phyloP scores from a whole-genome alignment of 2,113 vertebrate genomes.

The Taurulus bubalis region DNA sequence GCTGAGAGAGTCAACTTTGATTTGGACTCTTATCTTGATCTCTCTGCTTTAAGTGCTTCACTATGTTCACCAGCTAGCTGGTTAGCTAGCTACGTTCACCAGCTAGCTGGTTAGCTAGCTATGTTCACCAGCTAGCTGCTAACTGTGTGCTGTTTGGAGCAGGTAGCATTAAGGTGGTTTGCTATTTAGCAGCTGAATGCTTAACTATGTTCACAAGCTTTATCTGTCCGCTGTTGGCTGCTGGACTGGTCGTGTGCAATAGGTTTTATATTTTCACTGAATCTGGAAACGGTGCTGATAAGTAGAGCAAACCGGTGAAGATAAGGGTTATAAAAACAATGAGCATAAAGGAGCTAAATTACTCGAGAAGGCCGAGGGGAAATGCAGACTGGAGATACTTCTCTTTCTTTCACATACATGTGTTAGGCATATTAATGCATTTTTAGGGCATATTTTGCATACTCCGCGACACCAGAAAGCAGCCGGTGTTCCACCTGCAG shows the following conservation, averaged over 20 bases:
- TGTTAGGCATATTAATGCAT: background rate
- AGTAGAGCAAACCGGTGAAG: no score
- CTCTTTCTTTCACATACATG: background rate
- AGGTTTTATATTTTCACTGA: background rate
- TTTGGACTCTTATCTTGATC: background rate
- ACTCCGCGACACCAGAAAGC: no score
- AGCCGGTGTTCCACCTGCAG: no score
- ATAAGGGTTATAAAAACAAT: background rate
- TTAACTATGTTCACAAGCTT: background rate
- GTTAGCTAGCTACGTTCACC: background rate
- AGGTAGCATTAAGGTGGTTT: background rate
- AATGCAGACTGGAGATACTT: background rate
- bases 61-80: no score
- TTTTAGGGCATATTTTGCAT: no score
- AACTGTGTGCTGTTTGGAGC: background rate
- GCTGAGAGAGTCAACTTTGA: background rate
- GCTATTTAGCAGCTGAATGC: background rate
- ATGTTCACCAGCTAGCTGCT: background rate
- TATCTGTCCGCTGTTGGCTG: background rate
- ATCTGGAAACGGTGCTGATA: background rate
- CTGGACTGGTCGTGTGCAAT: background rate
- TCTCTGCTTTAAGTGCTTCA: background rate
- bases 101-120: no score
- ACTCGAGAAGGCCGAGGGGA: background rate
- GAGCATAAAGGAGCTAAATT: background rate